phyloP scores from a whole-genome alignment of 2,797 vertebrate species.

The Hipposideros larvatus region DNA sequence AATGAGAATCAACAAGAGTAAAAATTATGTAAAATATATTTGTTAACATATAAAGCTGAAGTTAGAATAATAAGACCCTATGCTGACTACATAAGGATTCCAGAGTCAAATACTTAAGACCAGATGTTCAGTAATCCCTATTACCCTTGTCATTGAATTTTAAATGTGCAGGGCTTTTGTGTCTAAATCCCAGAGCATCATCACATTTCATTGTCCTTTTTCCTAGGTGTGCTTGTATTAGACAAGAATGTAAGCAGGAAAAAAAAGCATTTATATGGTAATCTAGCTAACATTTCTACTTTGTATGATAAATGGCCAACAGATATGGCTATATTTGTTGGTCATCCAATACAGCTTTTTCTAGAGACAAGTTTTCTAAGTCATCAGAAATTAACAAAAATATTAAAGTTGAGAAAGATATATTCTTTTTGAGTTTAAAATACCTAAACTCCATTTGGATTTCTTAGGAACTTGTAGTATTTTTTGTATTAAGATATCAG shows the following conservation, averaged over 20 bases:
- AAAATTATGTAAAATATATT: neutral
- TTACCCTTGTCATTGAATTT: slow-evolving; percentile 48
- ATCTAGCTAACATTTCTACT: neutral
- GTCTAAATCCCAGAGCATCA: neutral
- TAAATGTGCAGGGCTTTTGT: neutral
- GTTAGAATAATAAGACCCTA: neutral
- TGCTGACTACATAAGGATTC: slow-evolving; percentile 42
- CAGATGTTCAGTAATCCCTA: slow-evolving; percentile 25
- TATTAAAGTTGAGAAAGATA: neutral
- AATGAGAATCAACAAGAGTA: neutral
- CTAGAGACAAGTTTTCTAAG: neutral
- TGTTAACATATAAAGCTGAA: slow-evolving; percentile 32
- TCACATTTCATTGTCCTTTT: neutral
- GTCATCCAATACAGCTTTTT: neutral
- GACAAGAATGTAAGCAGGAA: neutral
- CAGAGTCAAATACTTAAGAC: slow-evolving; percentile 4
- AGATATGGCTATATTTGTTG: neutral
- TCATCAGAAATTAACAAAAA: neutral
- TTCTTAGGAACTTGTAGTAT: neutral
- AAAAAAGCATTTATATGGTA: neutral
- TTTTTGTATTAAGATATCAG: neutral
- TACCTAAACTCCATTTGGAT: neutral
- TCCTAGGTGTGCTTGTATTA: neutral
- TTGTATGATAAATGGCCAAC: neutral
- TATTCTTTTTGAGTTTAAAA: neutral